Base-by-base conservation (phyloP, 1,140 invertebrate genomes). In the Campoletis sonorensis region DNA sequence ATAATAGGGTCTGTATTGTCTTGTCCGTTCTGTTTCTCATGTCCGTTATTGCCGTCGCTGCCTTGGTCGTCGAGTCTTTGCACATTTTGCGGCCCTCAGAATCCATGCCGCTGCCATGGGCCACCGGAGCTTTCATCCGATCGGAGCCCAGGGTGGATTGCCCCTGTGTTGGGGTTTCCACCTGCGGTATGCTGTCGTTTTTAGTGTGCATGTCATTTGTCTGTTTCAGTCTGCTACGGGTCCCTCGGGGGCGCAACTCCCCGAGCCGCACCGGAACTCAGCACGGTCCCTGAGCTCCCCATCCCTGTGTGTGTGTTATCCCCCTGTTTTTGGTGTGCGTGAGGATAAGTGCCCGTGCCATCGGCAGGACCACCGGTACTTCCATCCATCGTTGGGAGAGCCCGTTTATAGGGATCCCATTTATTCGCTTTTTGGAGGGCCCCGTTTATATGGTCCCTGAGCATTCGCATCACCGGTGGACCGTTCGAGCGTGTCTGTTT, bases 211-310 rank as follows among this genome's bases (percentile, higher is more conserved):
- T 67, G 2, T 13, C 27, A 27, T 30, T 67, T 2, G 5, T 4
- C 0, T 76, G 73, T 61, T 68, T 61, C 77, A 40, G 61, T 18
- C 18, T 67, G 77, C 77, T 67, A 79, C 68, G 77, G 77, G 61
- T 67, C 77, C 45, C 77, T 79, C 58, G 77, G 77, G 58, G 77
- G 27, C 77, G 77, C 58, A 21, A 64, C 76, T 64, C 76, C 76
- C 76, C 76, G 76, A 33, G 49, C 76, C 76, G 76, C 37, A 54
- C 58, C 58, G 58, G 76, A 64, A 64, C 76, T 16, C 16, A 26
- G 27, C 58, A 64, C 54, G 54, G 76, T 27, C 76, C 76, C 45
- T 77, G 45, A 77, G 75, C 10, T 77, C 49, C 13, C 49, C 49
- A 7, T 33, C 30, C 30, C 30, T 33, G 30, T 33, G 30, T 33